Conservation (phyloP, 2,113 vertebrate genomes). For the Todiramphus saurophagus region DNA sequence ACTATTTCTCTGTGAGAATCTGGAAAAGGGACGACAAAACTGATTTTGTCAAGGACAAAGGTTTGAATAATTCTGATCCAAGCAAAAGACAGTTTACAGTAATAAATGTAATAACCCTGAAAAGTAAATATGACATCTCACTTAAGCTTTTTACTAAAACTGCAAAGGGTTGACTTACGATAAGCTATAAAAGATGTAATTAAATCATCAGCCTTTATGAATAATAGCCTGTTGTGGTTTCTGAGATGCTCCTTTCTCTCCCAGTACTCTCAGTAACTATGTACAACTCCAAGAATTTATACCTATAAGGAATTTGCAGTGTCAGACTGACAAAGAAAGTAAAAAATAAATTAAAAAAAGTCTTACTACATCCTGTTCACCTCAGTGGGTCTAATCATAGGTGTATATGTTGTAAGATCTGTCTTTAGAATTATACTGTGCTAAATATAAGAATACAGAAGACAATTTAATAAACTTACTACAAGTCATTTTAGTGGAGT, state of each 20-base stretch:
- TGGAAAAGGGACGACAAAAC: background rate
- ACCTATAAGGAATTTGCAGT: background rate
- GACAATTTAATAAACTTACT: background rate
- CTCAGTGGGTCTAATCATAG: background rate
- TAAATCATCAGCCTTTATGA: background rate
- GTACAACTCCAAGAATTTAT: background rate
- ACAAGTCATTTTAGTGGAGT: background rate
- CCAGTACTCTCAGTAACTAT: background rate
- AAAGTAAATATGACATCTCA: background rate
- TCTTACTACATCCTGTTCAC: background rate
- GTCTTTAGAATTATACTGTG: background rate
- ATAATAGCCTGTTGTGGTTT: background rate
- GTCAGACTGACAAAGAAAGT: background rate
- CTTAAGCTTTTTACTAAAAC: background rate
- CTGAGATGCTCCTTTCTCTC: background rate
- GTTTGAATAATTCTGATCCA: background rate
- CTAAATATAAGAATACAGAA: background rate
- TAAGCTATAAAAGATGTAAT: background rate
- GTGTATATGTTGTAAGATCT: background rate
- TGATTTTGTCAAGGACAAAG: background rate
- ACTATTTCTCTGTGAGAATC: background rate
- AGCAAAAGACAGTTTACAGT: background rate
- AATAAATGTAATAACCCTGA: background rate
- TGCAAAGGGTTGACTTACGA: background rate
- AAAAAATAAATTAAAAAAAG: background rate